Percentiles rank a stretch among this genome's conserved stretches.
Evolutionary conservation across 2,888 invertebrate species (phyloP).

Genomic region (Eupithecia abbreviata): DNA sequence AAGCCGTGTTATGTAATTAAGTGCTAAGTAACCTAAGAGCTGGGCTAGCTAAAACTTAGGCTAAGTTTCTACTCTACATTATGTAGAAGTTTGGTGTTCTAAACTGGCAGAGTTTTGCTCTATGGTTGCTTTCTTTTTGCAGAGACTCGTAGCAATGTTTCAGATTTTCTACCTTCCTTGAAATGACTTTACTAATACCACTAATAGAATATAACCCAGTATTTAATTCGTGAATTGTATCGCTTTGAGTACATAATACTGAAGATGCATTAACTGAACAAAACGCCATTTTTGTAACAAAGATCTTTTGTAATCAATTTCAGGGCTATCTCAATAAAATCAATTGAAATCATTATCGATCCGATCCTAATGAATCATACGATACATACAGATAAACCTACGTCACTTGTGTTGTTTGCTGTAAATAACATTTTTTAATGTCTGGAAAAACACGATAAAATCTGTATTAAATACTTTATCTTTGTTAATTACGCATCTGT

Average conservation of each 20-base stretch:
- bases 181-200: neutral
- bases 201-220: neutral
- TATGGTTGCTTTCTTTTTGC: neutral
- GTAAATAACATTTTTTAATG: neutral
- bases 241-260: neutral
- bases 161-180: no score
- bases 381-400: neutral
- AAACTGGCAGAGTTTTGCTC: neutral
- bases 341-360: slow-evolving; percentile 39
- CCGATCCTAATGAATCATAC: slow-evolving; percentile 9
- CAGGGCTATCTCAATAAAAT: slow-evolving; percentile 43
- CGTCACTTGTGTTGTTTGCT: neutral
- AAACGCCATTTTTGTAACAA: neutral
- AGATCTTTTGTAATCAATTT: slow-evolving; percentile 23
- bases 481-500: neutral
- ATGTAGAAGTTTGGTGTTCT: neutral
- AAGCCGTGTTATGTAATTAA: neutral
- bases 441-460: neutral
- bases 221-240: neutral
- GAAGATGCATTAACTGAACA: neutral
- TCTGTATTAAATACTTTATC: neutral
- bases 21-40: slow-evolving; percentile 3
- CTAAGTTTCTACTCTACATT: neutral
- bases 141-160: neutral
- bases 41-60: neutral